A percentile compares a stretch with the other conserved stretches of the same genome.
Evolutionary conservation across 2,797 vertebrate genomes (phyloP).

Genomic region (Syngnathus rostellatus): DNA sequence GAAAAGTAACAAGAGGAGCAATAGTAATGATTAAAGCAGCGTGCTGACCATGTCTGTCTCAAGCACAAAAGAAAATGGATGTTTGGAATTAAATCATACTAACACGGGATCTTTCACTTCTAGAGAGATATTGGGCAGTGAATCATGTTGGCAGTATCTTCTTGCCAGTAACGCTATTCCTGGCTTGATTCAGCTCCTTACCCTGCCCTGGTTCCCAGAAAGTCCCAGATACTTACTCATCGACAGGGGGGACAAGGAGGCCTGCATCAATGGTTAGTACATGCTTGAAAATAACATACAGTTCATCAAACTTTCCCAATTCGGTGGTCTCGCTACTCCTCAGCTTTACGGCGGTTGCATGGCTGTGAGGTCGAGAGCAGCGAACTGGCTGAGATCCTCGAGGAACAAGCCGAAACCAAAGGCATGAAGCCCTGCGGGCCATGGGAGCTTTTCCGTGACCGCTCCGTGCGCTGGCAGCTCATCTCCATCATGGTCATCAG

Average conservation of each 20-base stretch:
- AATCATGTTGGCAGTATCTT: slow-evolving; percentile 78
- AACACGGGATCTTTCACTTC: slow-evolving; percentile 24
- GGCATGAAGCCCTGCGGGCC: slow-evolving; percentile 60
- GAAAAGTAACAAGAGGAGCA: neutral
- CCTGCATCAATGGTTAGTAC: slow-evolving; percentile 74
- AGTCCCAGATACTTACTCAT: slow-evolving; percentile 89
- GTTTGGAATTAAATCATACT: neutral
- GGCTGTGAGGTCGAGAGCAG: slow-evolving; percentile 65
- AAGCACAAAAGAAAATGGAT: neutral
- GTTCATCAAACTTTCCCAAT: neutral
- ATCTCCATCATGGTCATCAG: slow-evolving; percentile 75
- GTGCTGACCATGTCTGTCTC: neutral
- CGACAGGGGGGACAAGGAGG: slow-evolving; percentile 76
- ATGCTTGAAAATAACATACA: neutral
- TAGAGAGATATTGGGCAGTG: slow-evolving; percentile 82
- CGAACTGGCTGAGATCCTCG: slow-evolving; percentile 81
- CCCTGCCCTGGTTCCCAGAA: slow-evolving; percentile 85
- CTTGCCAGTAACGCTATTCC: slow-evolving; percentile 82
- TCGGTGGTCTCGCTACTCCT: neutral
- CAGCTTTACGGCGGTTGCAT: slow-evolving; percentile 74
- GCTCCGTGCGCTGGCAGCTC: slow-evolving; percentile 75
- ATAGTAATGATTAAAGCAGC: neutral
- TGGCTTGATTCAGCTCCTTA: slow-evolving; percentile 76
- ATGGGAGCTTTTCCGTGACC: slow-evolving; percentile 74
- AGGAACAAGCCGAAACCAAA: slow-evolving; percentile 70